phyloP scores from a whole-genome alignment of 2,797 vertebrate species.

The Gymnoscopelus braueri region DNA sequence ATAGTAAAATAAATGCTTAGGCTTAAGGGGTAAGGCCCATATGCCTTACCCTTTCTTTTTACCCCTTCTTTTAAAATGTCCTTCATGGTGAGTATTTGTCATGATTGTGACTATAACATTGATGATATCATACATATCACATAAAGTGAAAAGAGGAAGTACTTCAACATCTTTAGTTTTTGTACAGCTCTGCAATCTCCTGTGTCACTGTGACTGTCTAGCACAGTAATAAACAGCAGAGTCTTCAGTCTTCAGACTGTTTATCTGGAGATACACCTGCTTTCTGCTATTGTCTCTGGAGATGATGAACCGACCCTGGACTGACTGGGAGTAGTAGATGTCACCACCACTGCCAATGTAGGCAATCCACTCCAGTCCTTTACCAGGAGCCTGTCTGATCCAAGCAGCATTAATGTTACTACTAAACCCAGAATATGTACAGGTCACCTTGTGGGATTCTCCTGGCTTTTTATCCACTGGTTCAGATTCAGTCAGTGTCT shows the following conservation, averaged over 20 bases:
- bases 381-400: slow-evolving; percentile 46
- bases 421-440: slow-evolving; percentile 14
- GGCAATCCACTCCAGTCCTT: slow-evolving; percentile 28
- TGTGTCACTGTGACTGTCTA: neutral
- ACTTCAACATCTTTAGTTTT: too few relatives aligned
- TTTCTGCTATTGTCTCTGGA: slow-evolving; percentile 23
- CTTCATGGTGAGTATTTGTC: too few relatives aligned
- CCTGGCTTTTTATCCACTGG: slow-evolving; percentile 43
- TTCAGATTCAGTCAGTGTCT: slow-evolving; percentile 51
- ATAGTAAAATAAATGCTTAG: too few relatives aligned
- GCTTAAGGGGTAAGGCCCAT: too few relatives aligned
- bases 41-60: too few relatives aligned
- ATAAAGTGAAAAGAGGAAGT: too few relatives aligned
- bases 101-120: too few relatives aligned
- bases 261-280: slow-evolving; percentile 5
- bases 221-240: neutral
- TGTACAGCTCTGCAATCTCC: neutral
- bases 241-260: neutral
- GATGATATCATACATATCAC: too few relatives aligned
- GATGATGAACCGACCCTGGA: slow-evolving; percentile 6
- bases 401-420: neutral
- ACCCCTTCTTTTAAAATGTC: too few relatives aligned
- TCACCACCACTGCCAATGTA: accelerated
- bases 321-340: neutral
- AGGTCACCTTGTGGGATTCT: slow-evolving; percentile 28